Conservation (phyloP, 2,113 vertebrate species). For the Galemys pyrenaicus region DNA sequence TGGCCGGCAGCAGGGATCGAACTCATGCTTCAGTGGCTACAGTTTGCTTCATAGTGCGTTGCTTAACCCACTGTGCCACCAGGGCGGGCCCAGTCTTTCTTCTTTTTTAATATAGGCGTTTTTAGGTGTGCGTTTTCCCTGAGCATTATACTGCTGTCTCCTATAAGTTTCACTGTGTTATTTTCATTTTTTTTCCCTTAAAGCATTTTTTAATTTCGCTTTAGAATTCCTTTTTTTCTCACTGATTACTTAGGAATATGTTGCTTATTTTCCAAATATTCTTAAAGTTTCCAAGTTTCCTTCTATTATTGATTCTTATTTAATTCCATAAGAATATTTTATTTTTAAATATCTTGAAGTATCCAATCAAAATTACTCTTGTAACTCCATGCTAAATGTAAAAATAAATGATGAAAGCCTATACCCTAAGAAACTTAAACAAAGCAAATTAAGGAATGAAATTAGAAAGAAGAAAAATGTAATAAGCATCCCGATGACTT, state of each 20-base stretch:
- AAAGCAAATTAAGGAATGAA: slow-evolving; percentile 40
- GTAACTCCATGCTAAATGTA: slow-evolving; percentile 30
- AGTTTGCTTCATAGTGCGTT: too few relatives aligned
- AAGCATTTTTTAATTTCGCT: slow-evolving; percentile 32
- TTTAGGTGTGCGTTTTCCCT: background rate
- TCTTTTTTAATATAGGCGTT: background rate
- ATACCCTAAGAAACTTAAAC: slow-evolving; percentile 6
- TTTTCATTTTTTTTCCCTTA: slow-evolving; percentile 41
- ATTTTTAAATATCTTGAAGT: slow-evolving; percentile 5
- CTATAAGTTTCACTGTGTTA: background rate
- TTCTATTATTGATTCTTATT: slow-evolving; percentile 27
- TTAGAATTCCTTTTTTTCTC: background rate
- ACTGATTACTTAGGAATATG: background rate
- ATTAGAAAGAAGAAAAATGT: background rate
- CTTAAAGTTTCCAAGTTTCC: slow-evolving; percentile 21
- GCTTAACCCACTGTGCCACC: too few relatives aligned
- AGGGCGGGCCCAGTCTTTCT: too few relatives aligned
- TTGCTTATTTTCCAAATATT: slow-evolving; percentile 35
- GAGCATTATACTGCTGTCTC: background rate
- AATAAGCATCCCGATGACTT: background rate
- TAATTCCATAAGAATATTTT: slow-evolving; percentile 1
- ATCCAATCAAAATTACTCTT: slow-evolving; percentile 12
- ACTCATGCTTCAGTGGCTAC: too few relatives aligned
- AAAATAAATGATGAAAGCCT: slow-evolving; percentile 27
- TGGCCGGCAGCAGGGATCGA: too few relatives aligned